Conservation (phyloP, 2,797 vertebrate genomes). For the Falco rusticolus region DNA sequence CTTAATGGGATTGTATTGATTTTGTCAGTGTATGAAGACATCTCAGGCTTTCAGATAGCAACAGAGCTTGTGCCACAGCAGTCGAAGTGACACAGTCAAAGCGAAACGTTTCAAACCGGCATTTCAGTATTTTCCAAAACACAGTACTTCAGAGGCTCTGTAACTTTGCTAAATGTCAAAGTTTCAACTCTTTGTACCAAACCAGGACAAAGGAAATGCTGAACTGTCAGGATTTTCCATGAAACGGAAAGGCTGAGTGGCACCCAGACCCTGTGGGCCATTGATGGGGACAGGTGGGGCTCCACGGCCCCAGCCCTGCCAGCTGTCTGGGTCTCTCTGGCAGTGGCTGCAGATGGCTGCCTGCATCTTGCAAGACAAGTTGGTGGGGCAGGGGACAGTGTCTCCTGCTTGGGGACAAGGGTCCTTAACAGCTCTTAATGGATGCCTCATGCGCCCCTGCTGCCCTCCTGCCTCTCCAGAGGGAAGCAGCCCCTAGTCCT, state of each 20-base stretch:
- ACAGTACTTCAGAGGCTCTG: not conserved
- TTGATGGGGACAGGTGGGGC: not conserved
- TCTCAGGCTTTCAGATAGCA: not conserved
- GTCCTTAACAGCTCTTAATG: not conserved
- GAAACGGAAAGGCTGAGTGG: not conserved
- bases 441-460: not conserved
- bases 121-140: slow-evolving; percentile 6
- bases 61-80: rapidly evolving
- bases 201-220: not conserved
- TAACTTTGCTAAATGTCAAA: not conserved
- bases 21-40: not conserved
- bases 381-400: no score
- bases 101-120: not conserved
- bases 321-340: rapidly evolving
- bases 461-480: not conserved
- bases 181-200: not conserved
- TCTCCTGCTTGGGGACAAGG: not conserved
- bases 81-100: not conserved
- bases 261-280: rapidly evolving
- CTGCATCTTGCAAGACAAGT: not conserved
- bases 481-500: not conserved
- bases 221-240: not conserved
- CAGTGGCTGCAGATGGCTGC: not conserved
- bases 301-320: rapidly evolving
- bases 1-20: not conserved